Conservation (phyloP, 2,888 invertebrate species). For the Temnothorax rugatulus region DNA sequence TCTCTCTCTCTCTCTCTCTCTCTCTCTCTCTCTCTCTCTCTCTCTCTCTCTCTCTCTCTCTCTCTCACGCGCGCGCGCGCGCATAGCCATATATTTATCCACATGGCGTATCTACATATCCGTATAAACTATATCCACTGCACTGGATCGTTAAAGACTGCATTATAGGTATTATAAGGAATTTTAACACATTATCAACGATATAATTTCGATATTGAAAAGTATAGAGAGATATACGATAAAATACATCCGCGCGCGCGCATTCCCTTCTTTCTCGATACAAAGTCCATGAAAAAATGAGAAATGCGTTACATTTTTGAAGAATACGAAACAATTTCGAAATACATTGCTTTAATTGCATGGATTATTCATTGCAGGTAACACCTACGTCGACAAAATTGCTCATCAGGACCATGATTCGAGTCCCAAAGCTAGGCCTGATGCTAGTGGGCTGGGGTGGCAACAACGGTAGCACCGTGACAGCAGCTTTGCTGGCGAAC, state of each 20-base stretch:
- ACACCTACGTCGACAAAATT: constrained; percentile 90
- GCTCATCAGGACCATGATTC: constrained; percentile 92
- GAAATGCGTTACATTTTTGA: not conserved
- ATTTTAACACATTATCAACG: not conserved
- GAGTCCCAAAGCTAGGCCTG: constrained; percentile 94
- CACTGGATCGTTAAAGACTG: too few species aligned
- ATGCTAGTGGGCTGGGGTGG: constrained; percentile 99
- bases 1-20: too few species aligned
- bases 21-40: too few species aligned
- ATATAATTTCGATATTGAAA: not conserved
- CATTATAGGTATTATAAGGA: not conserved
- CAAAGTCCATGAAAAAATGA: not conserved
- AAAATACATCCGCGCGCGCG: not conserved
- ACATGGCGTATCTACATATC: too few species aligned
- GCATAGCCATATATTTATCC: too few species aligned
- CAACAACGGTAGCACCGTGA: constrained; percentile 97
- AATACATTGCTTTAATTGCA: not conserved
- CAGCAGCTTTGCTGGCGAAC: constrained; percentile 96
- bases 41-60: too few species aligned
- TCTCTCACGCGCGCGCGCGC: not conserved
- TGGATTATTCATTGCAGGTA: constrained; percentile 86
- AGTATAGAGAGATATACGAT: not conserved
- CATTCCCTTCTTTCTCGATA: not conserved
- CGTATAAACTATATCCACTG: too few species aligned
- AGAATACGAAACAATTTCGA: not conserved